Base-by-base conservation (phyloP, 2,888 invertebrate genomes). In the Eupithecia subumbrata region DNA sequence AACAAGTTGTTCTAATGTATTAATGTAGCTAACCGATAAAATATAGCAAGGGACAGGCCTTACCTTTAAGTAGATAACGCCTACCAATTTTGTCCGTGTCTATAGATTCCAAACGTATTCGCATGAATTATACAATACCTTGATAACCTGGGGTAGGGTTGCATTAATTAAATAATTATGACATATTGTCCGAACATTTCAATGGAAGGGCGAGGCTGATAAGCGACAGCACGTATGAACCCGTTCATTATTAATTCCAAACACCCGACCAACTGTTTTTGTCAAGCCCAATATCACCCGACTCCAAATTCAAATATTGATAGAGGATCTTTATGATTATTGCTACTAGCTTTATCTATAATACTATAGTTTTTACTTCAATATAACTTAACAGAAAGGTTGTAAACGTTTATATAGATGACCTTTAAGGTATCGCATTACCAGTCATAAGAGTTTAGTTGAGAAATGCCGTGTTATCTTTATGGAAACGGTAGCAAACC, bases 81-180 rank as follows among this genome's bases (percentile, higher is more conserved):
- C 70, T 48, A 48, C 45, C 56, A 40, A 64, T 68, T 25, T 14
- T 48, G n/a, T 71, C 71, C 52, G 72, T 16, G 22, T 40, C 68
- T 45, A 68, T 74, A 74, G 71, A 68, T 73, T 72, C 56, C 60
- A 30, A 72, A 43, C 70, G 72, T 43, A 56, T 48, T 72, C 60
- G 71, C 71, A 84, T 89, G 87, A 92, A 88, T 91, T 91, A 93
- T 91, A 88, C 85, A 89, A 88, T 85, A 64, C 70, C 70, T 84
- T 90, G 81, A 93, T 93, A 93, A 92, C 90, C 90, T 86, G 83
- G 85, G 86, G 86, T 85, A 84, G 90, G 90, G 86, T 88, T 88
- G 91, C 89, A 93, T 93, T 93, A 93, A 94, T 94, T 94, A 93
- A 93, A 92, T 93, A 94, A 94, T 94, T 94, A 93, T 92, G 92